phyloP scores from a whole-genome alignment of 2,113 vertebrate genomes.

The Pollimyrus isidori region DNA sequence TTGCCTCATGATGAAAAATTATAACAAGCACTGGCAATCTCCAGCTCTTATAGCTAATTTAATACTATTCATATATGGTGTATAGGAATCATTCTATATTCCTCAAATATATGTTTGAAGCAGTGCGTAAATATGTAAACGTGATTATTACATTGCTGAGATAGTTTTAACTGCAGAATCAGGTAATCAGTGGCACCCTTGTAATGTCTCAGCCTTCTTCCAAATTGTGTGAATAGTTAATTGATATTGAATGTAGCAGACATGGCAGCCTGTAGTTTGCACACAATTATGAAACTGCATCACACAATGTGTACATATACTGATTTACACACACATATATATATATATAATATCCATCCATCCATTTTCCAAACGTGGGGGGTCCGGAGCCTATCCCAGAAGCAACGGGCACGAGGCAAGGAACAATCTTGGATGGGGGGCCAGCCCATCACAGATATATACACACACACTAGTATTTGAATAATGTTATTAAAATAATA shows the following conservation, averaged over 20 bases:
- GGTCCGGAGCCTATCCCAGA: too few relatives aligned
- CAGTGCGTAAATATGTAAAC: neutral
- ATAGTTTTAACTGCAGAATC: neutral
- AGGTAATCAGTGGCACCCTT: neutral
- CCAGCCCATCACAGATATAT: too few relatives aligned
- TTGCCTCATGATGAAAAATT: slow-evolving; percentile 12
- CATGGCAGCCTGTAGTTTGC: neutral
- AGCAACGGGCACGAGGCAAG: too few relatives aligned
- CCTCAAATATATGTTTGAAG: neutral
- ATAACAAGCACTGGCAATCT: neutral
- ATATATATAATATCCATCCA: too few relatives aligned
- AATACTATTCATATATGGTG: neutral
- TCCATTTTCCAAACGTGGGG: too few relatives aligned
- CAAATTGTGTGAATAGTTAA: neutral
- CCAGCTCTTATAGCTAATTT: slow-evolving; percentile 12
- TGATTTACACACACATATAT: neutral
- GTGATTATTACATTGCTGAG: neutral
- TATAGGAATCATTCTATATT: neutral
- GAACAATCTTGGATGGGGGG: too few relatives aligned
- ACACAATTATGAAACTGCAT: neutral
- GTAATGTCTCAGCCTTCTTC: neutral
- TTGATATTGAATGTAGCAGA: neutral
- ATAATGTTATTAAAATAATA: neutral
- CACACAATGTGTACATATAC: neutral
- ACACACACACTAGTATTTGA: neutral